Base-by-base conservation (phyloP, 2,113 vertebrate species). In the Motacilla alba region DNA sequence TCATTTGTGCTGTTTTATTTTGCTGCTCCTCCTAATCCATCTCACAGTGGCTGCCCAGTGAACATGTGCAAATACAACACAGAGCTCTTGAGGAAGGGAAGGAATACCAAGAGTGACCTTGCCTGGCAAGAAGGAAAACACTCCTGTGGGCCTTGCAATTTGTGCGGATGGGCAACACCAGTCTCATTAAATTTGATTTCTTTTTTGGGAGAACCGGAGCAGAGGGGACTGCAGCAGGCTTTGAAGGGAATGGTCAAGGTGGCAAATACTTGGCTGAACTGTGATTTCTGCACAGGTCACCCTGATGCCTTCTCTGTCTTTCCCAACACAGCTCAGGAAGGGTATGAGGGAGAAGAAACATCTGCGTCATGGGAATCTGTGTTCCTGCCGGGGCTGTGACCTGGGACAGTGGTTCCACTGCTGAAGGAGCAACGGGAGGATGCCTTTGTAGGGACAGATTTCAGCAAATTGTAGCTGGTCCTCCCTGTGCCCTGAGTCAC, bases 401-500 rank as follows among this genome's bases (percentile, higher is more conserved):
- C 31, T 58, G 69, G 18, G 35, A 15, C 22, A n/a, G 43, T 18
- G 78, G 14, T 13, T 86, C 58, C 44, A 7, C 4, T 26, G 86
- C 41, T 69, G 46, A 64, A 63, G 15, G 41, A 64, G 3, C 30
- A 64, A 43, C 0, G 0, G 33, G n/a, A 58, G 16, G 52, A 24
- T 37, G 27, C 1, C 5, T 47, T 49, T 41, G 16, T 6, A 87
- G 37, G 27, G n/a, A 43, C 7, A 60, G 8, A 6, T 47, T 49
- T 9, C 46, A 92, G 21, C 7, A 82, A 74, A 44, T 22, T 55
- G 15, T 46, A 81, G 22, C 22, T 23, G 27, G 15, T 67, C 74
- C 74, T 87, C 16, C 14, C n/a, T 86, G 20, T 91, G 49, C 31
- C n/a, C 30, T 35, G 47, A 46, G 15, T 11, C 3, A 10, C 27